Conservation (phyloP, 1,140 invertebrate species). For the Drosophila repletoides region DNA sequence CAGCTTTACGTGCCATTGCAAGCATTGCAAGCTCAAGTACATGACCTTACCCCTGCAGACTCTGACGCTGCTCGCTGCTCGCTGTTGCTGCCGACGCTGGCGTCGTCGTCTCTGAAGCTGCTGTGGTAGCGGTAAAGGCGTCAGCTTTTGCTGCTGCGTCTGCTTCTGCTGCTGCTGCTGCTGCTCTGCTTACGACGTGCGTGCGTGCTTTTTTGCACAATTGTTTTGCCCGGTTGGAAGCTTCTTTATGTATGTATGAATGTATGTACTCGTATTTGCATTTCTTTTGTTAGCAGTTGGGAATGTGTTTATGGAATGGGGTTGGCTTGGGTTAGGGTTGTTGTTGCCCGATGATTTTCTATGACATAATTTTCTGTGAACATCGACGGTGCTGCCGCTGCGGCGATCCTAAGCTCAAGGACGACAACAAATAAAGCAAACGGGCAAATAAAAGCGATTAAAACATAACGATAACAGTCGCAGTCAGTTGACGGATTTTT, state of each 20-base stretch:
- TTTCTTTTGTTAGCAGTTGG: conserved; percentile 58
- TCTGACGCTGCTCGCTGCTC: too few species aligned
- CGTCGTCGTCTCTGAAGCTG: not conserved
- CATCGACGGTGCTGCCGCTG: not conserved
- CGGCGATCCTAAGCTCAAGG: conserved; percentile 57
- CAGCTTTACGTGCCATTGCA: conserved; percentile 47
- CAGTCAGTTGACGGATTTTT: conserved; percentile 42
- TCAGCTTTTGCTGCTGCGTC: not conserved
- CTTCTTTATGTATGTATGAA: too few species aligned
- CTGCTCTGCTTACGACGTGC: conserved; percentile 11
- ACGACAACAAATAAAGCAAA: conserved; percentile 33
- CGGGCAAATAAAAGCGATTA: conserved; percentile 39
- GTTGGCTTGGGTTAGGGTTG: conserved; percentile 17
- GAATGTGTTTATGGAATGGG: not conserved
- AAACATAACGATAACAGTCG: conserved; percentile 55
- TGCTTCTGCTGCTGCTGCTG: not conserved
- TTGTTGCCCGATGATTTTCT: conserved; percentile 36
- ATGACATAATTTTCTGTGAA: conserved; percentile 49
- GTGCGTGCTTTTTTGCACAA: conserved; percentile 72
- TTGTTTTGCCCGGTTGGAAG: conserved; percentile 38
- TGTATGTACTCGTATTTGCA: too few species aligned
- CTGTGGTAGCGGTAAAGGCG: not conserved
- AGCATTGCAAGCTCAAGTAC: conserved; percentile 70
- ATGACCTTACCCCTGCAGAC: conserved; percentile 68
- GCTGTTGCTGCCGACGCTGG: conserved; percentile 5